Evolutionary conservation across 1,140 invertebrate species (phyloP).

Genomic region (Delia radicum): DNA sequence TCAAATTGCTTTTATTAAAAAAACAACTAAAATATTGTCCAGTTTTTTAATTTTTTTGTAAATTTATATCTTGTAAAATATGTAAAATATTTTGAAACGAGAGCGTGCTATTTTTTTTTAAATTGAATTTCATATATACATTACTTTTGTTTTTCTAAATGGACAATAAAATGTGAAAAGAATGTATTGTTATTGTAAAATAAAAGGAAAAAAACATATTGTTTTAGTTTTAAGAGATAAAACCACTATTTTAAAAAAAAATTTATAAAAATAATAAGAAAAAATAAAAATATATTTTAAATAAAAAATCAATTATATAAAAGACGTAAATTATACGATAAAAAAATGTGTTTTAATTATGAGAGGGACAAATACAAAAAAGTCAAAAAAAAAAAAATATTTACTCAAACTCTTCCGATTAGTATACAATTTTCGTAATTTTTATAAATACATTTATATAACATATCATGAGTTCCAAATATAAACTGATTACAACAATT

Average conservation of each 20-base stretch:
- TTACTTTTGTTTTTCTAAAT: background rate
- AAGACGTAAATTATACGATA: slow-evolving; percentile 12
- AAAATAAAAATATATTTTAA: slow-evolving; percentile 16
- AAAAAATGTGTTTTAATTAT: background rate
- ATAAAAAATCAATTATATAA: slow-evolving; percentile 16
- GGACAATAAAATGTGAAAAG: background rate
- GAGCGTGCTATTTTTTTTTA: background rate
- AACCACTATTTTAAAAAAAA: too few species aligned
- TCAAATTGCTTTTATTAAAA: too few species aligned
- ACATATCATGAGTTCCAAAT: too few species aligned
- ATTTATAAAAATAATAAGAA: background rate
- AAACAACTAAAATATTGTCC: background rate
- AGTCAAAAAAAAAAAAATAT: too few species aligned
- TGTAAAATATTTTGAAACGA: too few species aligned
- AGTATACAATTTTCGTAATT: too few species aligned
- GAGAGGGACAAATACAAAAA: background rate
- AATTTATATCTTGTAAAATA: background rate
- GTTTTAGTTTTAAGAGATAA: background rate
- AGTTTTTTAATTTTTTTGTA: background rate
- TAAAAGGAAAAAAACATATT: background rate
- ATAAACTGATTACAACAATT: too few species aligned
- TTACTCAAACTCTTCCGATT: too few species aligned
- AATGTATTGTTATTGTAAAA: background rate
- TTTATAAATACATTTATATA: too few species aligned
- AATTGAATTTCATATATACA: background rate